These are phyloP conservation scores for Drosophila paulistorum DNA, from an alignment of 1,140 invertebrate species.

Conservation along the genomic window DNA sequence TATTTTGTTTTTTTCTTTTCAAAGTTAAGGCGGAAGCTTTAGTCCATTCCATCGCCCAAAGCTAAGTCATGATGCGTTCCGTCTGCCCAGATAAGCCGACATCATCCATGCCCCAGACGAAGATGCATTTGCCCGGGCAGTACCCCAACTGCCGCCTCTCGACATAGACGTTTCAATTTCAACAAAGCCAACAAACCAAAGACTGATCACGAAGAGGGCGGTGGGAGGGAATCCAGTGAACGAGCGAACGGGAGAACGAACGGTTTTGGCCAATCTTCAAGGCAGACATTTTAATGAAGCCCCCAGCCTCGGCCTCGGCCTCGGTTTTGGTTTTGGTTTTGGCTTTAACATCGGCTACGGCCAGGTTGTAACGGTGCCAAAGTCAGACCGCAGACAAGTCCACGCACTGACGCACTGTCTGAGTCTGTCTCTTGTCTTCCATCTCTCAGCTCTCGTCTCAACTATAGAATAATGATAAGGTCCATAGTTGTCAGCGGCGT, in stretches of 20 bases:
- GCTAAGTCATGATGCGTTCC: constrained; percentile 46
- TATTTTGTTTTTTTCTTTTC: not conserved
- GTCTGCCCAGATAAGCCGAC: constrained; percentile 62
- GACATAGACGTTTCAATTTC: constrained; percentile 79
- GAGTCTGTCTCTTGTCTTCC: not conserved
- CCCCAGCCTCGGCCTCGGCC: constrained; percentile 46
- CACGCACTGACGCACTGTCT: constrained; percentile 49
- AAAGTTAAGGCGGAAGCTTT: constrained; percentile 50
- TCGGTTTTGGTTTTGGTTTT: constrained; percentile 22
- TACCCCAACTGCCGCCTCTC: constrained; percentile 27
- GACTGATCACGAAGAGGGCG: not conserved
- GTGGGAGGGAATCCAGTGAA: constrained; percentile 12
- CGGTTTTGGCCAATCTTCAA: constrained; percentile 54
- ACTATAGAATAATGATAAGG: constrained; percentile 38
- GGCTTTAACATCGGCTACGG: constrained; percentile 13
- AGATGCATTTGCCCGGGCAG: constrained; percentile 57
- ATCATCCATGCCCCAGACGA: constrained; percentile 58
- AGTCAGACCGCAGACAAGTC: constrained; percentile 47
- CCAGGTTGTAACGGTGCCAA: constrained; percentile 60
- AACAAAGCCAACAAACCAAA: constrained; percentile 25
- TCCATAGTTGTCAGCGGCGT: constrained; percentile 36
- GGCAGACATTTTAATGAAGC: constrained; percentile 78
- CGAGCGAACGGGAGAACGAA: constrained; percentile 19
- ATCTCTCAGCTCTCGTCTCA: not conserved
- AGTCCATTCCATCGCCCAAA: constrained; percentile 41